Conservation (phyloP, 2,113 vertebrate genomes). For the Nannospalax galili region DNA sequence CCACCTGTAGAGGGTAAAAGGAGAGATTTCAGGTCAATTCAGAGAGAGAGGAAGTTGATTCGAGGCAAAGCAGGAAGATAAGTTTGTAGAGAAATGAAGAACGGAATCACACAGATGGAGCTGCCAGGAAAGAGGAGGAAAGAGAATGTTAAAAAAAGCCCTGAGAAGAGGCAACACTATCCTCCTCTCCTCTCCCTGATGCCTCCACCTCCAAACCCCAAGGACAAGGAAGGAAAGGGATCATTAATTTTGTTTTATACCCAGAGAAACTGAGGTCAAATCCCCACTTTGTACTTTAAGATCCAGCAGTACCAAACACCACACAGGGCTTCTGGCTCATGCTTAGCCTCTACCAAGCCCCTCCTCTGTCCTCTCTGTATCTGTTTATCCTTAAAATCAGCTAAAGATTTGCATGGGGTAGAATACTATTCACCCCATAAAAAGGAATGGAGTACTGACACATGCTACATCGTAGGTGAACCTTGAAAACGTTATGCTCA, state of each 20-base stretch:
- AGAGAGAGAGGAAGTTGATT: neutral
- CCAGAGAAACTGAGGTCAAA: slow-evolving; percentile 53
- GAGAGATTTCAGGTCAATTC: slow-evolving; percentile 21
- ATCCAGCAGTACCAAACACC: neutral
- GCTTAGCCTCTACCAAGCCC: neutral
- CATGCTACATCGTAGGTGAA: neutral
- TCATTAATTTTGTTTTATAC: slow-evolving; percentile 8
- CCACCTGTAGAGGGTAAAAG: neutral
- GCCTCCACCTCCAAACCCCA: neutral
- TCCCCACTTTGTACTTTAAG: neutral
- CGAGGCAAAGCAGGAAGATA: neutral
- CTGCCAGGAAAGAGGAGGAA: neutral
- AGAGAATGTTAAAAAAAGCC: neutral
- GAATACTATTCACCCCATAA: slow-evolving; percentile 11
- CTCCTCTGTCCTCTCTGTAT: neutral
- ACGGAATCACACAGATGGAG: neutral
- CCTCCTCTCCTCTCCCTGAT: neutral
- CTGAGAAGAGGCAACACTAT: neutral
- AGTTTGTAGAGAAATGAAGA: neutral
- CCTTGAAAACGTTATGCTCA: neutral
- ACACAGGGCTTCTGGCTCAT: neutral
- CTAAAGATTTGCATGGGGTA: neutral
- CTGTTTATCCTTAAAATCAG: neutral
- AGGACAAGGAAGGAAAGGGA: neutral
- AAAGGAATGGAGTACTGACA: neutral